Percentiles rank a stretch among this genome's conserved stretches.
Conservation (phyloP, 2,113 vertebrate genomes). For the Brachirus orientalis region DNA sequence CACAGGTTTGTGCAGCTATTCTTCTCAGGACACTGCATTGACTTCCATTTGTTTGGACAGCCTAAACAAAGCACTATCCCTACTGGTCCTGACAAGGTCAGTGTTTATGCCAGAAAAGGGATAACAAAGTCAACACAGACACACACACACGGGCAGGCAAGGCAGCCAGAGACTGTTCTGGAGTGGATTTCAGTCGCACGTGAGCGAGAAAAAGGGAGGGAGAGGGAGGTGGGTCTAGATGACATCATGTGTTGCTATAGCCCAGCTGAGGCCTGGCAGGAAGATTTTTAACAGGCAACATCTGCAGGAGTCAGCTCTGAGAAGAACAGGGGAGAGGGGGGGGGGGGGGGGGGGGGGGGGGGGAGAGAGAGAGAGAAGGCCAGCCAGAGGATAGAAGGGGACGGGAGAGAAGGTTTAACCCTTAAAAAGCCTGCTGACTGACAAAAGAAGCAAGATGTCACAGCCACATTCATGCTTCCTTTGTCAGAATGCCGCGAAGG, state of each 20-base stretch:
- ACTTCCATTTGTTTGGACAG: too few relatives aligned
- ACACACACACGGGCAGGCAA: constrained; percentile 24
- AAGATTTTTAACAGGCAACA: constrained; percentile 78
- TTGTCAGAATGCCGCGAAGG: neutral
- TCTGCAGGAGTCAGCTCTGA: constrained; percentile 67
- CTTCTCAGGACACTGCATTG: too few relatives aligned
- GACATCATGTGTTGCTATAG: constrained; percentile 86
- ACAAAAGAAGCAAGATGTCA: constrained; percentile 2
- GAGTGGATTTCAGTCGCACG: constrained; percentile 66
- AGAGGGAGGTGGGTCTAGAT: constrained; percentile 72
- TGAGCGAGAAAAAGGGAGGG: constrained; percentile 50
- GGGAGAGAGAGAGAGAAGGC: constrained; percentile 11
- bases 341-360: neutral
- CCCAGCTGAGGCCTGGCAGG: constrained; percentile 80
- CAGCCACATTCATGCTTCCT: neutral
- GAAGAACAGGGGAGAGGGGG: constrained; percentile 18
- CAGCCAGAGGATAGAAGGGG: constrained; percentile 43
- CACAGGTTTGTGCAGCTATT: neutral
- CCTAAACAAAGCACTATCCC: too few relatives aligned
- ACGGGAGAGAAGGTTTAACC: constrained; percentile 50
- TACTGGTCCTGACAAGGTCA: too few relatives aligned
- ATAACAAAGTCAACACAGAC: constrained; percentile 42
- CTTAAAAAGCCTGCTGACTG: constrained; percentile 27
- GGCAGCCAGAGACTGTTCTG: constrained; percentile 43
- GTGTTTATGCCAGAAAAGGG: constrained; percentile 18